Evolutionary conservation across 2,113 vertebrate genomes (phyloP).

Genomic region (Thamnophis sirtalis): DNA sequence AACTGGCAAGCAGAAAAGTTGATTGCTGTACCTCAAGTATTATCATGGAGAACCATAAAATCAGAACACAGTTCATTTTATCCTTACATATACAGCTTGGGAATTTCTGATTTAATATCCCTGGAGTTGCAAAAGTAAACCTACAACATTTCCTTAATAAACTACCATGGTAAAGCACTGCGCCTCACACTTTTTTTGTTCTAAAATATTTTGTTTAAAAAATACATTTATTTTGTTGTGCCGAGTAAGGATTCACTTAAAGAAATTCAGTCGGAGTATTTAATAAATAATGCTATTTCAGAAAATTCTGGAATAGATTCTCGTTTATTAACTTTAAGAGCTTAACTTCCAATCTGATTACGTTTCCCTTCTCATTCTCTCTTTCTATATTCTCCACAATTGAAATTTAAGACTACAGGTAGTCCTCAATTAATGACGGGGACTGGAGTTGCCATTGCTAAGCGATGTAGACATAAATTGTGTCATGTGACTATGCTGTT

Average conservation of each 20-base stretch:
- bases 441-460: not conserved
- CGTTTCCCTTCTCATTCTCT: not conserved
- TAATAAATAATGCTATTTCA: not conserved
- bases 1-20: not conserved
- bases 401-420: not conserved
- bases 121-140: not conserved
- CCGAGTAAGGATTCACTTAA: not conserved
- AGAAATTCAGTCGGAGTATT: not conserved
- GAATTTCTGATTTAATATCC: not conserved
- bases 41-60: not conserved
- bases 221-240: not conserved
- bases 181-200: not conserved
- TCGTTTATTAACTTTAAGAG: not conserved
- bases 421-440: not conserved
- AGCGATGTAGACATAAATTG: not conserved
- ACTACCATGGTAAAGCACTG: not conserved
- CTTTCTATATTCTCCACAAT: not conserved
- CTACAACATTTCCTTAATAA: not conserved
- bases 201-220: too few relatives aligned
- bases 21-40: not conserved
- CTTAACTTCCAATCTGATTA: not conserved
- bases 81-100: not conserved
- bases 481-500: not conserved
- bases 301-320: not conserved
- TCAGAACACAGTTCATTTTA: not conserved